These are phyloP conservation scores for Hirundo rustica DNA, from an alignment of 2,797 vertebrate genomes.

Conservation along the genomic window DNA sequence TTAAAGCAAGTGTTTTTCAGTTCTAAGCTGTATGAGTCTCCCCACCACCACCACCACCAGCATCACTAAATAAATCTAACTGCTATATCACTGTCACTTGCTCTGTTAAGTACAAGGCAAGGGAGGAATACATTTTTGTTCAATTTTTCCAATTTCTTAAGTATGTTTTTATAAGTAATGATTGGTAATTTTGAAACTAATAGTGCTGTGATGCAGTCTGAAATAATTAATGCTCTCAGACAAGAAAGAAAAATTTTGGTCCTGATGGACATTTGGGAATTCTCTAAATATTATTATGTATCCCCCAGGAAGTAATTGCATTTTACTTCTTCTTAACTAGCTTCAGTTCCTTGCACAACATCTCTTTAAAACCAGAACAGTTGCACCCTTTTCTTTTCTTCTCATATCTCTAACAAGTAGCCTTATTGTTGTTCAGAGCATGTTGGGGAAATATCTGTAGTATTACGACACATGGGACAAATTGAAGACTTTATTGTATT, in stretches of 20 bases:
- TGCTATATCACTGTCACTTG: neutral
- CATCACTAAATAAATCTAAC: neutral
- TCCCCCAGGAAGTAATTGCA: neutral
- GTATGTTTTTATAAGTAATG: neutral
- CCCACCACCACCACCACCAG: neutral
- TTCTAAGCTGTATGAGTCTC: neutral
- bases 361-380: neutral
- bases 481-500: neutral
- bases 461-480: neutral
- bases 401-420: neutral
- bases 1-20: neutral
- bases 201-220: neutral
- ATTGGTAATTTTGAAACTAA: neutral
- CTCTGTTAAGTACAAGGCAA: neutral
- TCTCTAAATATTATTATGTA: neutral
- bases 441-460: neutral
- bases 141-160: neutral
- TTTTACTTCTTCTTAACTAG: neutral
- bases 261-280: neutral
- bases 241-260: neutral
- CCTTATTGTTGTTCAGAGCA: neutral
- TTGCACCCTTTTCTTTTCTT: neutral
- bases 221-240: neutral
- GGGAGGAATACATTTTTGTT: neutral
- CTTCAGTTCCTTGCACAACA: neutral